Evolutionary conservation across 2,113 vertebrate species (phyloP), one percentile per base, ranked within the genome.

Genomic region (Azemiops feae): DNA sequence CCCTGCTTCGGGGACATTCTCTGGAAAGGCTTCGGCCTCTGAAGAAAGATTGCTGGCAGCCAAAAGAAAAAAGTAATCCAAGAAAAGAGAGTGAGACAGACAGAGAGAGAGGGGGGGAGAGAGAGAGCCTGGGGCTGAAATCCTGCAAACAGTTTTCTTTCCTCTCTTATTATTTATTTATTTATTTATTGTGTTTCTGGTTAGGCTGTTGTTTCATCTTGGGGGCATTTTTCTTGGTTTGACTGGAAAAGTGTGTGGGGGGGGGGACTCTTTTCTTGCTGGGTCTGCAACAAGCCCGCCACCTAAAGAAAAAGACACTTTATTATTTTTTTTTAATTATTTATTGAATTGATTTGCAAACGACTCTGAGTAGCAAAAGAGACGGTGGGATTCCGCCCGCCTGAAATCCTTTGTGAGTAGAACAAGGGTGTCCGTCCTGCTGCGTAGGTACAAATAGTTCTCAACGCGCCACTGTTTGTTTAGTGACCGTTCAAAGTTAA

Each of bases 61-160:
- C 43, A 43, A 43, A 43, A 22, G 34, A 39, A 43, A 22, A 81
- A 22, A 43, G 22, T 22, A 22, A 4, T 81, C 18, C 74, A 39
- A 81, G 74, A 43, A 43, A 43, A 81, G 34, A 43, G 34, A 43
- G 74, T 18, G 64, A 69, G 64, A 34, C 30, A 25, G 57, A 27
- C 8, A 22, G 18, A 81, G 69, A 5, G 4, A 1, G 16, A 18
- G 53, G 1, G 54, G 20, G 54, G 1, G 54, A 1, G 54, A 39
- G 69, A 20, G n/a, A 81, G 16, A 81, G 34, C 93, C 86, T 89
- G 30, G 0, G 53, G 90, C 53, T 85, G 89, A 88, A 45, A 88
- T 91, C 52, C 43, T 91, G 53, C 30, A 89, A 92, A 85, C 11
- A 16, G 92, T 39, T 81, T 81, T 43, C 34, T 81, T 81, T 43